Evolutionary conservation across 2,113 vertebrate species (phyloP).

Genomic region (Callipepla squamata): DNA sequence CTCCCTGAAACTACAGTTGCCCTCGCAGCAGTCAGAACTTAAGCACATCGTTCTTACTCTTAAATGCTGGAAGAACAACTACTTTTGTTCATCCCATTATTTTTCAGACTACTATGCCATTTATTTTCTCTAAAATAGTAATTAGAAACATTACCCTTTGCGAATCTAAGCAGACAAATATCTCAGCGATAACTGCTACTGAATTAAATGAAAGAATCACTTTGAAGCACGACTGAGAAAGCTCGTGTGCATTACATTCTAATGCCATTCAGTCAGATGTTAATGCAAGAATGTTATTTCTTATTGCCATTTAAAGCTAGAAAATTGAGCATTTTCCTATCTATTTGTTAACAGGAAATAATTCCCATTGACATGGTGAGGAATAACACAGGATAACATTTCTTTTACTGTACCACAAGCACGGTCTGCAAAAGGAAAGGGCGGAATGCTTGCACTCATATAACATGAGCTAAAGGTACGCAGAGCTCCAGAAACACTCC

Average conservation of each 20-base stretch:
- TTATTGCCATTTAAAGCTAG: not conserved
- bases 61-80: not conserved
- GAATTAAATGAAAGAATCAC: not conserved
- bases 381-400: not conserved
- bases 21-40: fast-evolving
- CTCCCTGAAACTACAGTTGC: not conserved
- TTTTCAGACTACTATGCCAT: not conserved
- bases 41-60: not conserved
- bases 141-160: not conserved
- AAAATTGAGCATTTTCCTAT: not conserved
- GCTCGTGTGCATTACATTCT: not conserved
- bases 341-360: not conserved
- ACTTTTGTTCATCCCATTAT: not conserved
- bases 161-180: not conserved
- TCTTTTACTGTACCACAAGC: not conserved
- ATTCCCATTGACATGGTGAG: not conserved
- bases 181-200: not conserved
- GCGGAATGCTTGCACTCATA: not conserved
- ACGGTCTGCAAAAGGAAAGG: not conserved
- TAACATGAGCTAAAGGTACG: not conserved
- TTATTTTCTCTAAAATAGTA: not conserved
- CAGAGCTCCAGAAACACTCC: not conserved
- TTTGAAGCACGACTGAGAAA: not conserved
- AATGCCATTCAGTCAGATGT: not conserved
- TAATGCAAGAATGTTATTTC: not conserved